A percentile compares a stretch with the other conserved stretches of the same genome.
Conservation (phyloP, 1,140 invertebrate genomes). For the Drosophila lacertosa region DNA sequence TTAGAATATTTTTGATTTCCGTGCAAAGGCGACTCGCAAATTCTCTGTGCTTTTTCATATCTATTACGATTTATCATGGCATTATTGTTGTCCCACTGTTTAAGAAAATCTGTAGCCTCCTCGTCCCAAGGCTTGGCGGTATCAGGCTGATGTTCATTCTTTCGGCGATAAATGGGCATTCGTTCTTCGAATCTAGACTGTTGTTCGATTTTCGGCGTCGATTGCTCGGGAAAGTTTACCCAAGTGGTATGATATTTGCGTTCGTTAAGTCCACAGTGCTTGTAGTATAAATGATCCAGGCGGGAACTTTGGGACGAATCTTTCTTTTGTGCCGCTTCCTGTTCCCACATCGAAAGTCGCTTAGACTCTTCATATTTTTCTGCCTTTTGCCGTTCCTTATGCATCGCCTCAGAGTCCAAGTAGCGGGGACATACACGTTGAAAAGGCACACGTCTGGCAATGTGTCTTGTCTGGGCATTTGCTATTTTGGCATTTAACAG, state of each 20-base stretch:
- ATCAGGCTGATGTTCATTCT: conserved; percentile 9
- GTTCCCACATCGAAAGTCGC: conserved; percentile 62
- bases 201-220: too few species aligned
- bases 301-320: neutral
- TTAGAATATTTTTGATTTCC: neutral
- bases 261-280: conserved; percentile 8
- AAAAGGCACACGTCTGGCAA: conserved; percentile 10
- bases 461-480: conserved; percentile 36
- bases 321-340: neutral
- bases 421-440: neutral
- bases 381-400: conserved; percentile 42
- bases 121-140: conserved; percentile 42
- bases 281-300: conserved; percentile 42
- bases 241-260: conserved; percentile 54
- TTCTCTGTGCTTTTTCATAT: neutral
- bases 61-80: conserved; percentile 26
- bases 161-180: neutral
- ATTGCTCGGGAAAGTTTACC: conserved; percentile 36
- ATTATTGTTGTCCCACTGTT: conserved; percentile 35
- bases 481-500: conserved; percentile 40
- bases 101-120: conserved; percentile 35
- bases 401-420: neutral
- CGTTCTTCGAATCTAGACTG: neutral
- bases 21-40: too few species aligned
- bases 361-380: conserved; percentile 47